Conservation (phyloP, 1,140 invertebrate species). For the Bathynomus jamesi region DNA sequence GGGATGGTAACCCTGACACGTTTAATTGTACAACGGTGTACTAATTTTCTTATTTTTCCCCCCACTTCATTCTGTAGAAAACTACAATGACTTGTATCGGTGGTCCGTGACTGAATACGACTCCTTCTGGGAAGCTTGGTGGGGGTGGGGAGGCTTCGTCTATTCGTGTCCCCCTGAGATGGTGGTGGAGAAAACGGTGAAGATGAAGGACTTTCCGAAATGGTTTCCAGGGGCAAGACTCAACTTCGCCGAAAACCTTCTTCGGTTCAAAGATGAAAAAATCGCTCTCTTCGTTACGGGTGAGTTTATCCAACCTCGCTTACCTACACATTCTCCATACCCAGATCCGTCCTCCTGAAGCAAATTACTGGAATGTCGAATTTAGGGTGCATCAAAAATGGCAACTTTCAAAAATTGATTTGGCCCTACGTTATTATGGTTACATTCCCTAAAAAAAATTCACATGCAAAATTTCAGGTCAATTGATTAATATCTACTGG, state of each 20-base stretch:
- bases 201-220: conserved; percentile 34
- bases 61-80: too few species aligned
- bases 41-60: too few species aligned
- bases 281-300: conserved; percentile 33
- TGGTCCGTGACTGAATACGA: conserved; percentile 35
- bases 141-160: conserved; percentile 26
- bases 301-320: conserved; percentile 1
- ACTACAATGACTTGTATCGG: conserved; percentile 35
- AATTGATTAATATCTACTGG: too few species aligned
- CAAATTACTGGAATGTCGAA: too few species aligned
- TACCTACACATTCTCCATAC: neutral
- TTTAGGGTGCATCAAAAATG: too few species aligned
- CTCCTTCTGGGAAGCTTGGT: conserved; percentile 30
- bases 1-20: too few species aligned
- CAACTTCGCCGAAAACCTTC: conserved; percentile 41
- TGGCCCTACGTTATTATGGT: too few species aligned
- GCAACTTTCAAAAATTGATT: too few species aligned
- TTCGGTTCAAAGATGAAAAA: conserved; percentile 36
- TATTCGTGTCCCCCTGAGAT: conserved; percentile 3
- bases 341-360: too few species aligned
- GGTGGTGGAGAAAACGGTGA: conserved; percentile 14
- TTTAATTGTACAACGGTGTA: too few species aligned
- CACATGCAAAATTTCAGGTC: too few species aligned
- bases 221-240: conserved; percentile 40
- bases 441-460: too few species aligned